Conservation (phyloP, 1,140 invertebrate genomes). For the Teleopsis dalmanni region DNA sequence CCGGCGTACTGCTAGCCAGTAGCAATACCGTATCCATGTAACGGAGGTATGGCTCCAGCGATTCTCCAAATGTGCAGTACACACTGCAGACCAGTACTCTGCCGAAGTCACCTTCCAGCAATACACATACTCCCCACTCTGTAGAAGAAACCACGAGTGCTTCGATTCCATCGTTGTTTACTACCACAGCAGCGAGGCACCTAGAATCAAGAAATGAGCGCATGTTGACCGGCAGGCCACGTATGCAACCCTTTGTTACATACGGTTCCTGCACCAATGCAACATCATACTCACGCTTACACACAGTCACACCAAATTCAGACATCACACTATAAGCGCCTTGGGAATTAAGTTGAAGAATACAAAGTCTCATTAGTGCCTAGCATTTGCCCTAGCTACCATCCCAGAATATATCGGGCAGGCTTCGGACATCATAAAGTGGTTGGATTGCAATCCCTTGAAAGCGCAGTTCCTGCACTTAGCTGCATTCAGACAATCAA, state of each 20-base stretch:
- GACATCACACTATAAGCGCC: neutral
- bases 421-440: slow-evolving; percentile 53
- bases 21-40: slow-evolving; percentile 9
- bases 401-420: slow-evolving; percentile 13
- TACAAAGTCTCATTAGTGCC: neutral
- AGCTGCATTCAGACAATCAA: too few relatives aligned
- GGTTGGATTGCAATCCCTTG: too few relatives aligned
- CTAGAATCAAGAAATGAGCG: neutral
- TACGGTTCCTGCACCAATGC: slow-evolving; percentile 2
- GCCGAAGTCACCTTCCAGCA: neutral
- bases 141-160: neutral
- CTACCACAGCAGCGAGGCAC: neutral
- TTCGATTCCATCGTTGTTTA: neutral
- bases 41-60: slow-evolving; percentile 7
- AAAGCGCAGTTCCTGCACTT: too few relatives aligned
- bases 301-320: neutral
- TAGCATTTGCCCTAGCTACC: neutral
- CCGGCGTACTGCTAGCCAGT: slow-evolving; percentile 2
- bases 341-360: slow-evolving; percentile 1
- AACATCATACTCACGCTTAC: neutral
- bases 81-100: slow-evolving; percentile 2
- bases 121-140: neutral
- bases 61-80: slow-evolving; percentile 10
- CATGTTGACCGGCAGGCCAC: neutral
- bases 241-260: neutral